These are phyloP conservation scores for Bombyx mori DNA, from an alignment of 1,140 invertebrate species.

Conservation along the genomic window DNA sequence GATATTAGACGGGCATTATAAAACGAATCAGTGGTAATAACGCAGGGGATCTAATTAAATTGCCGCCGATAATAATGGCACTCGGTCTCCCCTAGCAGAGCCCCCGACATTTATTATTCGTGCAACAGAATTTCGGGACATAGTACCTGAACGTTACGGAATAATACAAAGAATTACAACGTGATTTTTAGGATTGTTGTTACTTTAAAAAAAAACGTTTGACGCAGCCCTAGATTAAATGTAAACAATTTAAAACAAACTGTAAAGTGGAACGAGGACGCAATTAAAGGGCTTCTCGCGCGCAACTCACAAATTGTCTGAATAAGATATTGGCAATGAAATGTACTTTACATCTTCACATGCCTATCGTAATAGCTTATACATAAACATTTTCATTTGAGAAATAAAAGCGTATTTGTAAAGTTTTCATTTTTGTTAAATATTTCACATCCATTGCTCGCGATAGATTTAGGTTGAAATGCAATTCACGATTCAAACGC, in stretches of 20 bases:
- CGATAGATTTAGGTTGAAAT: constrained; percentile 24
- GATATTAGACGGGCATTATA: constrained; percentile 60
- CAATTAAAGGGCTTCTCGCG: constrained; percentile 16
- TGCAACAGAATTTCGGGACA: constrained; percentile 40
- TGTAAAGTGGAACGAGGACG: constrained; percentile 18
- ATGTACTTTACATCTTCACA: too few species aligned
- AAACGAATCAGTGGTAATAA: constrained; percentile 68
- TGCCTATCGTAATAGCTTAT: too few species aligned
- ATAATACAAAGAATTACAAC: constrained; percentile 5
- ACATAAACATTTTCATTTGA: too few species aligned
- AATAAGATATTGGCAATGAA: too few species aligned
- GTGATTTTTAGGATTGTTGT: too few species aligned
- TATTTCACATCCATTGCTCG: too few species aligned
- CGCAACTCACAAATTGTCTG: too few species aligned
- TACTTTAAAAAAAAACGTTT: constrained; percentile 2
- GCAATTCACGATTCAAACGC: constrained; percentile 57
- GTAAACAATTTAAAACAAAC: constrained; percentile 13
- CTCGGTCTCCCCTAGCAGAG: constrained; percentile 56
- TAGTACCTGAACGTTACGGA: constrained; percentile 14
- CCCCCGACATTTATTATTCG: constrained; percentile 66
- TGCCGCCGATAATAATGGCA: constrained; percentile 67
- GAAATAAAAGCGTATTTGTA: too few species aligned
- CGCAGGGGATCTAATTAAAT: constrained; percentile 67
- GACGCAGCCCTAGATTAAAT: constrained; percentile 10
- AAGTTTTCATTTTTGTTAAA: too few species aligned